Base-by-base conservation (phyloP, 53 echinoderm and acorn worm species). In the Stichopus horrens region DNA sequence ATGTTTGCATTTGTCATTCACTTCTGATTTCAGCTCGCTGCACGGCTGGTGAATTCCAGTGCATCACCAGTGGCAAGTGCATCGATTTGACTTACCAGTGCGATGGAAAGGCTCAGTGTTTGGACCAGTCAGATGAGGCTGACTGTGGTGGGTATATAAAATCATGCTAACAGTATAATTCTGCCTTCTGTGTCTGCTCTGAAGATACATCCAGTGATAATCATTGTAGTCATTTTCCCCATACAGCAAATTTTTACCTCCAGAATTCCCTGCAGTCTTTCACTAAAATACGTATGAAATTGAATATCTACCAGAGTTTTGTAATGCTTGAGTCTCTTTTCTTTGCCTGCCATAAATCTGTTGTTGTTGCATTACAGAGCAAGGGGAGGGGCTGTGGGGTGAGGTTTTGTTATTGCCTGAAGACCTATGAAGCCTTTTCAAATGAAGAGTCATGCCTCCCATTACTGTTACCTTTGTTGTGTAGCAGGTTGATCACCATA, bases 71-170 rank as follows among this genome's bases (percentile, higher is more conserved):
- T 83, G 92, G 92, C 20, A 90, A 86, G 52, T 95, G 95, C 57
- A 95, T 95, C 77, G 90, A 93, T 86, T 76, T 53, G 5, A 74
- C 71, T 5, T 95, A 87, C 74, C 73, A 92, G 68, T 95, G 95
- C 84, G 95, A 95, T 86, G 93, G 95, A 0, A 59, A 75, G 5
- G 88, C 82, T 23, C 94, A 95, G 59, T 95, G 95, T 60, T 60
- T 80, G 9, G 95, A 95, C 83, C 90, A 90, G 14, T 94, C 93
- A 22, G 95, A 95, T 94, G 95, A 95, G 82, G 88, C 75, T n/a
- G 93, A 89, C 56, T 95, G 95, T 81, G 77, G 95, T 95, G 83
- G 90, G 95, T 90, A 7, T 79, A 37, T 37, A 37, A 37, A 37
- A 37, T 37, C 37, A 37, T 2, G 2, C 37, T 77, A 11, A 77